Conservation (phyloP, 2,888 invertebrate genomes). For the Sarcophaga subvicina region DNA sequence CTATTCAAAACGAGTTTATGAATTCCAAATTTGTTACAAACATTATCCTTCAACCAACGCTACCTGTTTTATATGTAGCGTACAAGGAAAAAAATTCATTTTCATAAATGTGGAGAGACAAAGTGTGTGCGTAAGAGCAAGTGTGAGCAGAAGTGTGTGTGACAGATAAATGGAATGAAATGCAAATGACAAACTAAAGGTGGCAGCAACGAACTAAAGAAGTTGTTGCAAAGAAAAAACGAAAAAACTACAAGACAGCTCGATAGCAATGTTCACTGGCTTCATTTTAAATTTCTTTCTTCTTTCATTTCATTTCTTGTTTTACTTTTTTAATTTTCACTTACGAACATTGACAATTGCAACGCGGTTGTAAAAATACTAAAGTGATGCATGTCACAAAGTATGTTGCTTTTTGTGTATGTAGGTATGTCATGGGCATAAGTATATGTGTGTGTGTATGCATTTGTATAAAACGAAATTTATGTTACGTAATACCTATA, state of each 20-base stretch:
- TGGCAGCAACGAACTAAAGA: neutral
- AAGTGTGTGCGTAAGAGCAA: neutral
- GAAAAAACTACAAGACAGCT: neutral
- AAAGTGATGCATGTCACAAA: constrained; percentile 9
- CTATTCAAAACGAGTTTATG: too few relatives aligned
- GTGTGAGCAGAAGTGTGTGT: neutral
- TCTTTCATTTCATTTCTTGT: neutral
- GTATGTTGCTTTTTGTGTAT: neutral
- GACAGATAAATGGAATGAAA: constrained; percentile 25
- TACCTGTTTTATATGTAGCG: neutral
- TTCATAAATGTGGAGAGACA: neutral
- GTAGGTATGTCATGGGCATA: neutral
- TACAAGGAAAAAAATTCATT: neutral
- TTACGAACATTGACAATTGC: constrained; percentile 23
- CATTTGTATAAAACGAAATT: neutral
- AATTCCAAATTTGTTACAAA: too few relatives aligned
- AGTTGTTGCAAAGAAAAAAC: constrained; percentile 2
- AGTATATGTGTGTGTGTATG: neutral
- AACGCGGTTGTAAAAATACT: constrained; percentile 7
- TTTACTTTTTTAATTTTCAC: neutral
- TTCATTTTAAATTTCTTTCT: neutral
- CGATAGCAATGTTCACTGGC: neutral
- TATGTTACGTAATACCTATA: neutral
- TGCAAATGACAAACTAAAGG: constrained; percentile 53
- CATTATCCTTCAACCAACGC: too few relatives aligned